Conservation (phyloP, 23 tunicate genomes). For the Oikopleura albicans region DNA sequence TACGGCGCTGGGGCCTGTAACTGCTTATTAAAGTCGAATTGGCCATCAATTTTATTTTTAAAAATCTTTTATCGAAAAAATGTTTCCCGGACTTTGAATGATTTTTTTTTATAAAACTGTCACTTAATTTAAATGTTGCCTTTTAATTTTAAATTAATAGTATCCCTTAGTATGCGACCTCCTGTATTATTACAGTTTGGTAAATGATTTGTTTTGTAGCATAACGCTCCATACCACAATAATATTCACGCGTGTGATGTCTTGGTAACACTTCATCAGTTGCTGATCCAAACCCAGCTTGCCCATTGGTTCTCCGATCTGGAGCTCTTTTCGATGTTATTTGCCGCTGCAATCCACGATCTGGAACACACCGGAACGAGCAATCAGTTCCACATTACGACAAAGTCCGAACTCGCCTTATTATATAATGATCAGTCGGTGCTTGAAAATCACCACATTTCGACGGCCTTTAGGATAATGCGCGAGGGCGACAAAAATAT, state of each 20-base stretch:
- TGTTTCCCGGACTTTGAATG: too few relatives aligned
- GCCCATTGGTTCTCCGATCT: constrained; percentile 23
- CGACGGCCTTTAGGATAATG: constrained; percentile 39
- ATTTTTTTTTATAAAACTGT: too few relatives aligned
- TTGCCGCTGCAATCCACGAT: constrained; percentile 47
- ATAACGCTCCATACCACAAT: constrained; percentile 10
- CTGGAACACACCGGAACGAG: constrained; percentile 64
- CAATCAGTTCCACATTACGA: constrained; percentile 44
- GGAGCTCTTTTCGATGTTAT: constrained; percentile 37
- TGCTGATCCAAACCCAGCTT: background rate
- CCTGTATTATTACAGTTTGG: too few relatives aligned
- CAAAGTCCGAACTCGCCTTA: constrained; percentile 44
- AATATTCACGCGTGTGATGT: constrained; percentile 4
- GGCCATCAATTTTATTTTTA: too few relatives aligned
- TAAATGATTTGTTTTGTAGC: background rate
- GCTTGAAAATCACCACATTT: constrained; percentile 56
- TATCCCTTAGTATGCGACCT: too few relatives aligned
- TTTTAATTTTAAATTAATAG: too few relatives aligned
- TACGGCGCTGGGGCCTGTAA: too few relatives aligned
- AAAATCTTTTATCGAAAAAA: too few relatives aligned
- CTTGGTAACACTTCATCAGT: background rate
- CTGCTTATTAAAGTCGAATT: too few relatives aligned
- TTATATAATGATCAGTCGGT: constrained; percentile 57
- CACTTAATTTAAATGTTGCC: too few relatives aligned
- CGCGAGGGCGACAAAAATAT: background rate